Conservation (phyloP, 2,797 vertebrate species). For the Mustela erminea region DNA sequence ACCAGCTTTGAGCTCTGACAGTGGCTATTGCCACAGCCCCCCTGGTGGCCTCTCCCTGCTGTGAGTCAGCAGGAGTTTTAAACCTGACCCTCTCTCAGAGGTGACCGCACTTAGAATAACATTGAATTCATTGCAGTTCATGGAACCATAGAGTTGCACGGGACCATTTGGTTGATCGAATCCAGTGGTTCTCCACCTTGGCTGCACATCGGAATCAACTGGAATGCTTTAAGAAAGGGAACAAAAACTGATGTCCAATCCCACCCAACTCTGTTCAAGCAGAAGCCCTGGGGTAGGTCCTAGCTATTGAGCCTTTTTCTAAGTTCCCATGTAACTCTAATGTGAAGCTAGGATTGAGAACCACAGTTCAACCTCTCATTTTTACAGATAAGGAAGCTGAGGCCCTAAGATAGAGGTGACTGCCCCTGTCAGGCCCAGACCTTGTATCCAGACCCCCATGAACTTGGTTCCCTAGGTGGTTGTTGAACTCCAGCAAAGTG, state of each 20-base stretch:
- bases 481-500: neutral
- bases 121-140: neutral
- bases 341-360: neutral
- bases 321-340: neutral
- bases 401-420: neutral
- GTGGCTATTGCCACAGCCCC: slow-evolving; percentile 27
- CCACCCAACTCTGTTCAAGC: neutral
- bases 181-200: neutral
- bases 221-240: neutral
- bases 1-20: neutral
- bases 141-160: neutral
- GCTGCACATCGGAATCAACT: slow-evolving; percentile 5
- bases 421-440: neutral
- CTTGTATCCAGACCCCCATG: neutral
- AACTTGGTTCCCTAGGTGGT: neutral
- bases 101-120: neutral
- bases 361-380: neutral
- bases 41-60: neutral
- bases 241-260: neutral
- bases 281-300: neutral
- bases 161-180: neutral
- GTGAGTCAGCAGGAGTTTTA: neutral
- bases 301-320: neutral
- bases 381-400: neutral
- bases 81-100: neutral